Conservation (phyloP, 2,113 vertebrate genomes). For the Kryptolebias marmoratus region DNA sequence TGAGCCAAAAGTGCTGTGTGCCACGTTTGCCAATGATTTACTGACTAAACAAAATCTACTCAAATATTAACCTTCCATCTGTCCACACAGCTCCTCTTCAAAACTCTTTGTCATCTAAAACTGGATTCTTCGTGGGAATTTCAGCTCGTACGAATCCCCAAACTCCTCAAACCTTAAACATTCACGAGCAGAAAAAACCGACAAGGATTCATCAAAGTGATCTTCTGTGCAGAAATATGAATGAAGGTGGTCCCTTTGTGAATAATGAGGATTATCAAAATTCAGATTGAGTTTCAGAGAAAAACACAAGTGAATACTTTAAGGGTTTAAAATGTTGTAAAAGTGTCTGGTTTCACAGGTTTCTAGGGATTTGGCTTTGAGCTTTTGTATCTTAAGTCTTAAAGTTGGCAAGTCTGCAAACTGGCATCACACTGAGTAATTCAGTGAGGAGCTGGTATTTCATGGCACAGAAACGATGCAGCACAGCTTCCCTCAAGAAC, state of each 20-base stretch:
- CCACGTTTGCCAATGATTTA: background rate
- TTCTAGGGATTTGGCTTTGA: slow-evolving; percentile 42
- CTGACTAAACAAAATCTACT: slow-evolving; percentile 13
- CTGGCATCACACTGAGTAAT: slow-evolving; percentile 36
- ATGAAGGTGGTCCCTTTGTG: slow-evolving; percentile 4
- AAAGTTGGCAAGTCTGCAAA: slow-evolving; percentile 46
- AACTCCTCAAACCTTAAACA: slow-evolving; percentile 9
- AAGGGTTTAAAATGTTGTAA: slow-evolving; percentile 39
- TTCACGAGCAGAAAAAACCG: background rate
- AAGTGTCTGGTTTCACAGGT: slow-evolving; percentile 36
- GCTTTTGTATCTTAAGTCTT: slow-evolving; percentile 52
- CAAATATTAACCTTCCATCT: slow-evolving; percentile 30
- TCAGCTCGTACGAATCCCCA: slow-evolving; percentile 5
- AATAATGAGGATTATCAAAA: slow-evolving; percentile 43
- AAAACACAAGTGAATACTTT: slow-evolving; percentile 43
- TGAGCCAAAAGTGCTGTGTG: background rate
- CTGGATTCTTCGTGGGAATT: slow-evolving; percentile 3
- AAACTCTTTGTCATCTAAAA: slow-evolving; percentile 3
- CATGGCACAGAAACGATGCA: slow-evolving; percentile 12
- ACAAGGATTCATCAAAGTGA: background rate
- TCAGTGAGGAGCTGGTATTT: slow-evolving; percentile 39
- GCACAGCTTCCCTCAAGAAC: slow-evolving; percentile 23
- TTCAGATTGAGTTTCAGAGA: slow-evolving; percentile 31
- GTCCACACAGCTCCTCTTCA: background rate
- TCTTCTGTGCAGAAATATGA: background rate